Evolutionary conservation across 2,113 vertebrate species (phyloP).

Genomic region (Lichenostomus cassidix): DNA sequence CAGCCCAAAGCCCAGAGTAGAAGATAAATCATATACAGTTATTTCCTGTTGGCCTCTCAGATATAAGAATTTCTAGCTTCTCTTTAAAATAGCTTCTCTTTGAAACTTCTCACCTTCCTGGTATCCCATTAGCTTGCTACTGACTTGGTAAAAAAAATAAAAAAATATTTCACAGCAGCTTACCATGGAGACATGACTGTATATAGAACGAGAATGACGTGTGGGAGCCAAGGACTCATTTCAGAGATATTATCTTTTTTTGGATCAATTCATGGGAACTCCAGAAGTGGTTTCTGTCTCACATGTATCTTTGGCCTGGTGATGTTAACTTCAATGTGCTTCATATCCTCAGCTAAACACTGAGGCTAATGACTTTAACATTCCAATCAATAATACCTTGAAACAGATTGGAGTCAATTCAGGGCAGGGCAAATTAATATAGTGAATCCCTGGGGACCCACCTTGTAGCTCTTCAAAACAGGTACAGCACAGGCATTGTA

Average conservation of each 20-base stretch:
- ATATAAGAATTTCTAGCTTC: neutral
- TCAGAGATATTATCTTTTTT: neutral
- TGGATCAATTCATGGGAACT: neutral
- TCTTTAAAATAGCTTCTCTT: neutral
- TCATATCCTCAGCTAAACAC: neutral
- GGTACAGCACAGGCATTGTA: neutral
- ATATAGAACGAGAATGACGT: neutral
- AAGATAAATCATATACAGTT: neutral
- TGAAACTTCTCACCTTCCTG: neutral
- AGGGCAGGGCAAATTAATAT: neutral
- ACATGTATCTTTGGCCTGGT: neutral
- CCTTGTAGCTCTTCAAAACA: neutral
- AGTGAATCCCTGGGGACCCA: neutral
- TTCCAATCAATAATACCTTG: slow-evolving; percentile 3
- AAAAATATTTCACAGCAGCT: neutral
- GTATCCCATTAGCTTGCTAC: neutral
- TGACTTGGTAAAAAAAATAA: neutral
- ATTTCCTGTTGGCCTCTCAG: neutral
- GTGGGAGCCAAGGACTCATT: neutral
- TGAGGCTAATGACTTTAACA: slow-evolving; percentile 3
- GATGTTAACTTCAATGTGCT: neutral
- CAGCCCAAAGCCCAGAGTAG: neutral
- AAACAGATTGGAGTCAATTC: neutral
- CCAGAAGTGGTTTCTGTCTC: neutral
- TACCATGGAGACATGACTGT: neutral